Evolutionary conservation across 2,113 vertebrate genomes (phyloP).

Genomic region (Pardalotus punctatus): DNA sequence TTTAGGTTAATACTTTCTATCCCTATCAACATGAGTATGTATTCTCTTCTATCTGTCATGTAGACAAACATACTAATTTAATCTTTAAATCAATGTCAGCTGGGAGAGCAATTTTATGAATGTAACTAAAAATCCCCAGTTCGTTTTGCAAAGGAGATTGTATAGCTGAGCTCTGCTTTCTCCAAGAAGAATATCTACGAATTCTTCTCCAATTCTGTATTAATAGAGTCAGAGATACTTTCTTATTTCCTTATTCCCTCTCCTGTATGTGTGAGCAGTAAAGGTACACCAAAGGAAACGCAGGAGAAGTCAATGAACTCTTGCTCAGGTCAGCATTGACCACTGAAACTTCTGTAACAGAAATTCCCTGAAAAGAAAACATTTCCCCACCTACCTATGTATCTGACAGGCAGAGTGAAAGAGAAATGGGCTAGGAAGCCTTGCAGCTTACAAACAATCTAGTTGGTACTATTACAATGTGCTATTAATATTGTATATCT

Average conservation of each 20-base stretch:
- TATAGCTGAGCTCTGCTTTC: not conserved
- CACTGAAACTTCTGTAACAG: not conserved
- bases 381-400: not conserved
- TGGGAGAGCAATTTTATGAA: not conserved
- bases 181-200: not conserved
- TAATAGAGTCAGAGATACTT: not conserved
- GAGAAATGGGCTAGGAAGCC: not conserved
- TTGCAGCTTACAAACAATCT: not conserved
- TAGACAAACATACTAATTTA: not conserved
- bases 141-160: not conserved
- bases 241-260: not conserved
- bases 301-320: not conserved
- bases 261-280: not conserved
- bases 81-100: not conserved
- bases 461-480: not conserved
- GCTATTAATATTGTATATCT: not conserved
- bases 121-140: not conserved
- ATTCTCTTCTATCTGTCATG: not conserved
- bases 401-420: not conserved
- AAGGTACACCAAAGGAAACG: not conserved
- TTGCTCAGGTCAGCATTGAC: not conserved
- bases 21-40: not conserved
- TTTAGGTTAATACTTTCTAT: not conserved
- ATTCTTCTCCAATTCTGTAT: not conserved
- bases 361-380: not conserved